Evolutionary conservation across 2,113 vertebrate species (phyloP), one percentile per base, ranked within the genome.

Genomic region (Thinocorus orbignyianus): DNA sequence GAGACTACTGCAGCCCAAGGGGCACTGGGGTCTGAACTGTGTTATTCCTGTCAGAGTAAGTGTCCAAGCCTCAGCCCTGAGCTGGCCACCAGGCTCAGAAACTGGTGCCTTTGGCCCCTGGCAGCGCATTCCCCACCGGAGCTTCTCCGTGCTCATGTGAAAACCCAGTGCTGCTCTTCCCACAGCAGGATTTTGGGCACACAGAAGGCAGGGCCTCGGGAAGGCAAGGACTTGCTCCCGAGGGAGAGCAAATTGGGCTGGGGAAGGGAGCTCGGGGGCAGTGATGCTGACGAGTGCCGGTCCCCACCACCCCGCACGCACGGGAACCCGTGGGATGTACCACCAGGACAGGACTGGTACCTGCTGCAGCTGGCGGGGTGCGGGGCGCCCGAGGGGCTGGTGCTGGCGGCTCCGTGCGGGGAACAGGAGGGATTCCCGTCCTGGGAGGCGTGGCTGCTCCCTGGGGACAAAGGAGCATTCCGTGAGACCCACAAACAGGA

Each of bases 361-460:
- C 98, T 98, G 97, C 81, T 92, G 39, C 95, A 90, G 91, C 23
- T 92, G 1, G 96, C 96, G 1, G 97, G 96, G 49, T 97, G 97
- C 11, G 95, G 97, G 9, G 83, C 92, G 37, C 96, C 98, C 9
- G 95, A 96, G 22, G 98, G 98, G 95, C 74, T 98, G 80, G 92
- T 72, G 74, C 97, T 98, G 35, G 96, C 37, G 37, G 90, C 42
- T 74, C 97, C 91, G 2, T 98, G 97, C 6, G 98, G 98, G 3
- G 98, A 96, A 69, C 97, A 98, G 8, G 97, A 97, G 8, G 95
- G 93, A 87, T 65, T 98, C 52, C 86, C 72, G 7, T 99, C 98
- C 13, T 98, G 98, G 33, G 97, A 98, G 5, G 97, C 93, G 19
- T 99, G 99, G 85, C 98, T 99, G 97, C 99, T 99, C 64, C 99